Conservation (phyloP, 2,113 vertebrate genomes). For the Campylomormyrus tamandua region DNA sequence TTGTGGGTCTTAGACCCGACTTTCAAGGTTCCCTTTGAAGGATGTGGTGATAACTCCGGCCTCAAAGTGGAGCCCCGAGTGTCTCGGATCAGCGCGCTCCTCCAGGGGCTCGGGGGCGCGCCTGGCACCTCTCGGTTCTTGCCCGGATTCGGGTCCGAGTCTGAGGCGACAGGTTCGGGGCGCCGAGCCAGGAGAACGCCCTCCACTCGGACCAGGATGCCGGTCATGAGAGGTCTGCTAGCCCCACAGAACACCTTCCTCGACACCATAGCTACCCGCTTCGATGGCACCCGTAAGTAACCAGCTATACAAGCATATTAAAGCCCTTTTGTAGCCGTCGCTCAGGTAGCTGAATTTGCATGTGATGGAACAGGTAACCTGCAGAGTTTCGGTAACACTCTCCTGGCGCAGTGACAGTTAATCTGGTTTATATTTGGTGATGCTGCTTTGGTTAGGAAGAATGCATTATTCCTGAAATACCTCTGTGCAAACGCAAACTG, state of each 20-base stretch:
- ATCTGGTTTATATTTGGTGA: neutral
- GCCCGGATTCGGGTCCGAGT: constrained; percentile 51
- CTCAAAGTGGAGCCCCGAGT: constrained; percentile 52
- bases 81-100: constrained; percentile 55
- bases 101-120: constrained; percentile 54
- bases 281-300: constrained; percentile 59
- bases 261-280: constrained; percentile 60
- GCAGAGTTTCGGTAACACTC: neutral
- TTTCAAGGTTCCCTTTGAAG: neutral
- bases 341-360: neutral
- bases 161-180: constrained; percentile 48
- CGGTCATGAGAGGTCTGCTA: constrained; percentile 54
- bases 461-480: neutral
- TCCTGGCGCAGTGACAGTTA: neutral
- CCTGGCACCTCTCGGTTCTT: constrained; percentile 49
- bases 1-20: constrained; percentile 3
- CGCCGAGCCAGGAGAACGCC: constrained; percentile 51
- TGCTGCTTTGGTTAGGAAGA: neutral
- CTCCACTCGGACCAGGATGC: constrained; percentile 54
- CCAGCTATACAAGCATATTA: neutral
- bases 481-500: neutral
- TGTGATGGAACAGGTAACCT: neutral
- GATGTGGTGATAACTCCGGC: constrained; percentile 31
- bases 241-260: constrained; percentile 59
- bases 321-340: neutral